Percentiles rank a stretch among this genome's conserved stretches.
These are phyloP conservation scores for Antitype chi DNA, from an alignment of 2,888 invertebrate species.

Conservation along the genomic window DNA sequence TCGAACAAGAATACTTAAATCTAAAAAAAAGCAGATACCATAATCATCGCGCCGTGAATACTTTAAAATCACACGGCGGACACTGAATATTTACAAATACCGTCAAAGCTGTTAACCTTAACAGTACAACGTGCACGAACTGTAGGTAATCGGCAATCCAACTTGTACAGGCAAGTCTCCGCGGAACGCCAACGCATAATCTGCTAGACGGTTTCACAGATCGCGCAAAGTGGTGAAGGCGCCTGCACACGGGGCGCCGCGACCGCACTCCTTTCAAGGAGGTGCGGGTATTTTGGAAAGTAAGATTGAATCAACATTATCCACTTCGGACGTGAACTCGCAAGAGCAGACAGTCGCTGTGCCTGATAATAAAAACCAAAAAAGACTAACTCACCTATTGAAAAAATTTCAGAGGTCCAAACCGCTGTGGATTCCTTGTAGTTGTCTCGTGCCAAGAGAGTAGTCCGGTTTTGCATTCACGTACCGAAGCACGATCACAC, in stretches of 20 bases:
- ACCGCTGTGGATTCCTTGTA: conserved; percentile 78
- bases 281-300: conserved; percentile 80
- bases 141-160: conserved; percentile 67
- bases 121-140: conserved; percentile 68
- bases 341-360: conserved; percentile 80
- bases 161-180: conserved; percentile 72
- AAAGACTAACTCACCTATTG: conserved; percentile 80
- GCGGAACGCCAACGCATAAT: conserved; percentile 77
- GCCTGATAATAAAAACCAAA: conserved; percentile 71
- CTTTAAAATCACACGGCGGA: conserved; percentile 69
- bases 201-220: conserved; percentile 72
- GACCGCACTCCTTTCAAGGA: conserved; percentile 73
- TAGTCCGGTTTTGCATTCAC: conserved; percentile 90
- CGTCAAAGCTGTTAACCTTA: conserved; percentile 81
- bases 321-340: conserved; percentile 75
- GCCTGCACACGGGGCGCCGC: conserved; percentile 56
- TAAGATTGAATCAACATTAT: conserved; percentile 72
- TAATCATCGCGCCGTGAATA: conserved; percentile 54
- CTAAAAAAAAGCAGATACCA: conserved; percentile 68
- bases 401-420: conserved; percentile 79
- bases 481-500: conserved; percentile 88
- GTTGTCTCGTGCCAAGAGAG: conserved; percentile 84
- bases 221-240: conserved; percentile 58
- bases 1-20: conserved; percentile 69
- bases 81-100: conserved; percentile 84